Conservation (phyloP, 2,888 invertebrate genomes). For the Diarsia brunnea region DNA sequence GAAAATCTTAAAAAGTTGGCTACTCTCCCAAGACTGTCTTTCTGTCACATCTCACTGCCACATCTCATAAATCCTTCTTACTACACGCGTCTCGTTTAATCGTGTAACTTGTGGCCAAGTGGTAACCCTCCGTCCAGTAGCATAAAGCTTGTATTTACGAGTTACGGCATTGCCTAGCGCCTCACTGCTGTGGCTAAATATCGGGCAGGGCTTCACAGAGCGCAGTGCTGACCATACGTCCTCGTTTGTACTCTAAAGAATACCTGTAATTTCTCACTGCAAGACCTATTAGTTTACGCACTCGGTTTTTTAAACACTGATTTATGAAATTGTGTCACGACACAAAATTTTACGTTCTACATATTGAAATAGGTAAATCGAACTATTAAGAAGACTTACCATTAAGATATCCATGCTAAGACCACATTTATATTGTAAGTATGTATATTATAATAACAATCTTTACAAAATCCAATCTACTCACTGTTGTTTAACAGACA, state of each 20-base stretch:
- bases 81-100: too few species aligned
- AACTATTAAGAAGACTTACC: too few species aligned
- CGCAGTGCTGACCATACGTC: conserved; percentile 63
- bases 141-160: conserved; percentile 63
- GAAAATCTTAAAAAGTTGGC: too few species aligned
- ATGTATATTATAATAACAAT: too few species aligned
- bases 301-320: conserved; percentile 26
- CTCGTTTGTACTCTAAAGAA: conserved; percentile 71
- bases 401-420: too few species aligned
- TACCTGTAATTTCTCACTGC: conserved; percentile 71
- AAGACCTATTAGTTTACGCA: conserved; percentile 61
- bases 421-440: too few species aligned
- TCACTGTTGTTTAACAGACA: too few species aligned
- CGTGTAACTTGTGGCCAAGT: neutral
- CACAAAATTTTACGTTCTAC: neutral
- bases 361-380: neutral
- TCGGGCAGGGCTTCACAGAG: conserved; percentile 56
- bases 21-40: too few species aligned
- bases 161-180: conserved; percentile 54
- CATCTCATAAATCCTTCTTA: neutral
- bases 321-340: neutral
- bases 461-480: too few species aligned
- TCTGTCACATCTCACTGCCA: too few species aligned
- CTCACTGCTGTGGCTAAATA: conserved; percentile 56
- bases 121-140: neutral